Conservation (phyloP, 1,140 invertebrate genomes). For the Batillaria attramentaria region DNA sequence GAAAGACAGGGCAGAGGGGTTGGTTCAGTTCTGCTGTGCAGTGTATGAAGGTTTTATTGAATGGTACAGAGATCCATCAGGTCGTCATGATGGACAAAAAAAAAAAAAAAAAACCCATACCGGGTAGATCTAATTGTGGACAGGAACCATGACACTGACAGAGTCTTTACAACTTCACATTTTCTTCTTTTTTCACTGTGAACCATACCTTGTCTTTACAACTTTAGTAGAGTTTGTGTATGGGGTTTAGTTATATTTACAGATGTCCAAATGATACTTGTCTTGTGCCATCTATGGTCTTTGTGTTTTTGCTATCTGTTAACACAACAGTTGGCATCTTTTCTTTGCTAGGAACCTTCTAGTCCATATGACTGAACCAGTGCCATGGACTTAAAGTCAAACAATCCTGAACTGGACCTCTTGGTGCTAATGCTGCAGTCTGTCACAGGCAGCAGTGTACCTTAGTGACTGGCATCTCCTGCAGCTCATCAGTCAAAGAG, state of each 20-base stretch:
- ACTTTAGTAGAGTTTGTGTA: background rate
- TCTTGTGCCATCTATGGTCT: background rate
- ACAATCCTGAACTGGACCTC: no score
- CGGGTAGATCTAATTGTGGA: background rate
- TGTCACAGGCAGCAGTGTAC: no score
- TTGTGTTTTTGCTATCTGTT: background rate
- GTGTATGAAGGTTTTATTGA: background rate
- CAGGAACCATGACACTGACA: no score
- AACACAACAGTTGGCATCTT: slow-evolving; percentile 3
- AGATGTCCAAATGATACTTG: background rate
- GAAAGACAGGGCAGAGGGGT: background rate
- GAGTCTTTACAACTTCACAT: no score
- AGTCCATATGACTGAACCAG: no score
- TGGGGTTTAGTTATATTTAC: background rate
- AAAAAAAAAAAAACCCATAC: background rate
- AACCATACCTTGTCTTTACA: background rate
- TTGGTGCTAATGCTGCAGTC: no score
- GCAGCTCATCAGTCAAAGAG: no score
- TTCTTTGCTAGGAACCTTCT: slow-evolving; percentile 1
- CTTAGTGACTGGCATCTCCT: no score
- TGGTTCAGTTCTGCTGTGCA: background rate
- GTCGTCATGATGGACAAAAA: background rate
- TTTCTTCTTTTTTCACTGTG: no score
- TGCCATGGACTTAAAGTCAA: no score
- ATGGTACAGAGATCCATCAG: no score